Evolutionary conservation across 35 echinoderm and acorn worm species (phyloP).

Genomic region (Holothuria glaberrima): DNA sequence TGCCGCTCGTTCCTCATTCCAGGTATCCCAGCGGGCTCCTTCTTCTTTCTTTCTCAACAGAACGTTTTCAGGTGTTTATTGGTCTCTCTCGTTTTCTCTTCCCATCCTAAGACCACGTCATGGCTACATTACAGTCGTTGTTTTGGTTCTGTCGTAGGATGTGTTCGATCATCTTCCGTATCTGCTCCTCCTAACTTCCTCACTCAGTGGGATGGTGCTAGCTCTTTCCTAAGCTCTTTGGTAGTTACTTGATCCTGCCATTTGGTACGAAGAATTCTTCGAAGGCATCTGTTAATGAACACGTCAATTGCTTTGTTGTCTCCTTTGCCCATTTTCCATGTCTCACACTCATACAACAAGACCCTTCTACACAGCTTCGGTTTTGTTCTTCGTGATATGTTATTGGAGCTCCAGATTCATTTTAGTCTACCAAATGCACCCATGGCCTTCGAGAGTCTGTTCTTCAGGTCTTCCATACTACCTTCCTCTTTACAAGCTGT

Average conservation of each 20-base stretch:
- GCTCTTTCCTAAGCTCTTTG: slow-evolving; percentile 6
- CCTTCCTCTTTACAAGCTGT: no score
- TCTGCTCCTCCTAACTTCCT: not conserved
- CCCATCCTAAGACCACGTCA: slow-evolving; percentile 1
- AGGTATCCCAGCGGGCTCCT: slow-evolving; percentile 15
- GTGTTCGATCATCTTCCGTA: not conserved
- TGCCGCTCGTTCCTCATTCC: slow-evolving; percentile 18
- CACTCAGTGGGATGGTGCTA: not conserved
- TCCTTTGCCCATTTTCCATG: slow-evolving; percentile 42
- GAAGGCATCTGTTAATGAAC: not conserved
- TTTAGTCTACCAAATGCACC: no score
- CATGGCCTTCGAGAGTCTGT: no score
- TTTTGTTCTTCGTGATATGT: no score
- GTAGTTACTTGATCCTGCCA: not conserved
- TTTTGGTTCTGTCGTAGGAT: not conserved
- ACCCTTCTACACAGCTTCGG: not conserved
- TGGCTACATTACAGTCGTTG: slow-evolving; percentile 3
- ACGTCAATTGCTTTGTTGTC: no score
- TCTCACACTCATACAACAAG: not conserved
- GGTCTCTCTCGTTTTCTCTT: slow-evolving; percentile 17
- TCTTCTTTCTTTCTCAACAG: slow-evolving; percentile 45
- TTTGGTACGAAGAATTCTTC: not conserved
- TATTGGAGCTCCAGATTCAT: no score
- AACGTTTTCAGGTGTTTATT: no score
- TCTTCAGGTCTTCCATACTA: no score